These are phyloP conservation scores for Leguminivora glycinivorella DNA, from an alignment of 1,140 invertebrate genomes.

Conservation along the genomic window DNA sequence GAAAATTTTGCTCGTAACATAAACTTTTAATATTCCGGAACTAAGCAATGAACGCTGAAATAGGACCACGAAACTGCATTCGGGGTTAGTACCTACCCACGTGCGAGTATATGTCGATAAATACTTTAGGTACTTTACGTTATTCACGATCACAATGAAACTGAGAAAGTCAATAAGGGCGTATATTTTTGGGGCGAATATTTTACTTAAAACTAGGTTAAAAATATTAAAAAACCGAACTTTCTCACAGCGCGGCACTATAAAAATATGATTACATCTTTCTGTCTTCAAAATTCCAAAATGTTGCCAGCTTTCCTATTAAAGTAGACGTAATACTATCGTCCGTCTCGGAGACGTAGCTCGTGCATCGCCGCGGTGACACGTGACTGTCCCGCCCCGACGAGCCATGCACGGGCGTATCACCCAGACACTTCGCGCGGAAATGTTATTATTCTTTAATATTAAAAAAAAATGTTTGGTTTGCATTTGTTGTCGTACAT, in stretches of 20 bases:
- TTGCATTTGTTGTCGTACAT: no score
- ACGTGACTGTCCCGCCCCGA: not conserved
- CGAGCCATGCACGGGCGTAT: not conserved
- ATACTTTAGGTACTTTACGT: no score
- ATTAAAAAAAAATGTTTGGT: no score
- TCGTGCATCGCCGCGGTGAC: not conserved
- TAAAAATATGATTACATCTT: no score
- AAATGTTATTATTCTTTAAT: no score
- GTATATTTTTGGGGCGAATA: no score
- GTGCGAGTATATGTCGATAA: no score
- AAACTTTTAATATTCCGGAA: constrained; percentile 1
- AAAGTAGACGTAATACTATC: not conserved
- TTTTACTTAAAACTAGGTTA: no score
- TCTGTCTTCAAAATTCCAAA: not conserved
- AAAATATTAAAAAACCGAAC: no score
- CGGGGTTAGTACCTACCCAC: not conserved
- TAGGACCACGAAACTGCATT: not conserved
- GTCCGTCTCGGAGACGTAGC: not conserved
- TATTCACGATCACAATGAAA: no score
- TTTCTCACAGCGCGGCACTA: no score
- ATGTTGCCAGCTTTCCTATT: not conserved
- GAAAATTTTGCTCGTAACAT: not conserved
- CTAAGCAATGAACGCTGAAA: not conserved
- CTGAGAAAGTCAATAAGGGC: no score
- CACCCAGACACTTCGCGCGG: not conserved